Conservation (phyloP, 1,140 invertebrate species). For the Harlomillsia oculata region DNA sequence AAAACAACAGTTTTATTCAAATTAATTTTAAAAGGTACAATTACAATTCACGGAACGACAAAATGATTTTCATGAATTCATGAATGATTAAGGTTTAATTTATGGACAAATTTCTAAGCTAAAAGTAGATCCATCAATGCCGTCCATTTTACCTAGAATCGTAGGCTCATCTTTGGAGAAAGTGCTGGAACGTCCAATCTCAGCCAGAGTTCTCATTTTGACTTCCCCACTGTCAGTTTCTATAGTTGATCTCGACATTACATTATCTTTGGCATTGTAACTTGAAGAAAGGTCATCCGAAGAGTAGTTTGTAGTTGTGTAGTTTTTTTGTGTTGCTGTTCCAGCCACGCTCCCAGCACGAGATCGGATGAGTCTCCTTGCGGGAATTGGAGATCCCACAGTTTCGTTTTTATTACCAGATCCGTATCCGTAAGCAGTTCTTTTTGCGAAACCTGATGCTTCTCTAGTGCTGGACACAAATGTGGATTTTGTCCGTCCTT, state of each 20-base stretch:
- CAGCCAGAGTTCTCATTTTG: constrained; percentile 32
- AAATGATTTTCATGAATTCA: no score
- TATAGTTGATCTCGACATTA: constrained; percentile 31
- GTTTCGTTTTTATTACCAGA: no score
- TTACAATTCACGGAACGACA: no score
- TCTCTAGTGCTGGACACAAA: no score
- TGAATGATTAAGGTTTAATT: no score
- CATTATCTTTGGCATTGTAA: neutral
- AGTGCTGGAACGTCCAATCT: constrained; percentile 51
- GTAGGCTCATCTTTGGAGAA: constrained; percentile 61
- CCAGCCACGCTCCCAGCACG: neutral
- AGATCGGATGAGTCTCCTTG: neutral
- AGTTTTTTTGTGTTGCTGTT: neutral
- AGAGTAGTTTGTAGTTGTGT: neutral
- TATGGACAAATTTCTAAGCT: neutral
- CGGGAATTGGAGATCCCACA: neutral
- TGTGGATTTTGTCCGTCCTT: no score
- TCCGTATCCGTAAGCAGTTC: no score
- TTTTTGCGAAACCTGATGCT: no score
- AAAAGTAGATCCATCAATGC: neutral
- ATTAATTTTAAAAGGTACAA: no score
- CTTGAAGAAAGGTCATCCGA: neutral
- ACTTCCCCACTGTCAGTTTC: constrained; percentile 25
- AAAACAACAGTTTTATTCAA: no score
- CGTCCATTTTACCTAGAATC: constrained; percentile 39